Base-by-base conservation (phyloP, 2,888 invertebrate species). In the Danaus chrysippus region DNA sequence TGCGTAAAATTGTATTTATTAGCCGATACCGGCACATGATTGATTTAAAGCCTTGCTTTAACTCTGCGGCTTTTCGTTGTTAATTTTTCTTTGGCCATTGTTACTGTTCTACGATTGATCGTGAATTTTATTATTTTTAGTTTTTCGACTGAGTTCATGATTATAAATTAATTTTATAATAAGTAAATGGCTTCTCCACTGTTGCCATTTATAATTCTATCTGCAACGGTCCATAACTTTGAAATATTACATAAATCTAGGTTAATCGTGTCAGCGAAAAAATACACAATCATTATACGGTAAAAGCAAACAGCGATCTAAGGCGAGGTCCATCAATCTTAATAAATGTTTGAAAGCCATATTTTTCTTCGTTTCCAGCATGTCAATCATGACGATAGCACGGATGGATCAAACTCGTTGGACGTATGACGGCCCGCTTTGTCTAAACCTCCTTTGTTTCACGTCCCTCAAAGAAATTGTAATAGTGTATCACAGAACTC, bases 281-380 rank as follows among this genome's bases (percentile, higher is more conserved):
- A 53, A 61, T 54, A 66, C 42, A 61, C 61, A 59, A 59, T 66
- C 62, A 60, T 68, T 67, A 63, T 55, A 59, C 57, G 66, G 17
- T 69, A 69, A 70, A 69, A 69, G 68, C 67, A 68, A 61, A 67
- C 59, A 60, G 61, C 65, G 64, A 69, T 66, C 66, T 61, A 61
- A 66, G 65, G 67, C 64, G 69, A 58, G 74, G 71, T 67, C 76
- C 76, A 89, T 89, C 87, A 87, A 88, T 88, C 89, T 86, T 84
- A 83, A 88, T 88, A 84, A 82, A 78, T 71, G 77, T 75, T 76
- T 77, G 80, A 77, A 82, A 83, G 85, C 80, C 79, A 85, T 86
- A 87, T 87, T 88, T 86, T 87, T 83, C 81, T 82, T 81, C 79
- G 76, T 76, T 73, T 73, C 65, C 62, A 76, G 79, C 73, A 74